Evolutionary conservation across 2,888 invertebrate genomes (phyloP).

Genomic region (Tetranychus truncatus): DNA sequence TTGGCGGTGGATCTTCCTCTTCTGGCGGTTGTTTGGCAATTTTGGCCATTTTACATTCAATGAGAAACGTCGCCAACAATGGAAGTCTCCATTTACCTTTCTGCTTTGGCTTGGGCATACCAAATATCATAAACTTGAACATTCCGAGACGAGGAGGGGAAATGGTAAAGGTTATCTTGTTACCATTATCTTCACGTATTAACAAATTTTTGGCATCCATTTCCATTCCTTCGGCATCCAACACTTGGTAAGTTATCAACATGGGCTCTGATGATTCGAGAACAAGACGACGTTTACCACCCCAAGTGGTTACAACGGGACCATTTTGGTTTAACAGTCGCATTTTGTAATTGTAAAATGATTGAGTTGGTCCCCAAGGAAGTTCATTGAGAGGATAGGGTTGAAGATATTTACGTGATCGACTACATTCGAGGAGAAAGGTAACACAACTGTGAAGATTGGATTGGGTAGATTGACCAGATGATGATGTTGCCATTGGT

Average conservation of each 20-base stretch:
- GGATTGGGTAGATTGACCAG: conserved; percentile 20
- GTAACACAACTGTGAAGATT: conserved; percentile 29
- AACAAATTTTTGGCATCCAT: conserved; percentile 27
- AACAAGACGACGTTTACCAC: conserved; percentile 27
- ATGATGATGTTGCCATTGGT: conserved; percentile 19
- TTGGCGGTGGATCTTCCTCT: conserved; percentile 21
- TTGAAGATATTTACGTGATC: conserved; percentile 26
- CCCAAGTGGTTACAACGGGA: conserved; percentile 30
- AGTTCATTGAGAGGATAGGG: conserved; percentile 29
- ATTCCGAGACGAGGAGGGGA: conserved; percentile 28
- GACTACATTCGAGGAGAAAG: conserved; percentile 29
- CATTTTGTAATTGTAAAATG: conserved; percentile 29
- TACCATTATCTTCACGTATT: conserved; percentile 25
- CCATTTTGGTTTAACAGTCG: conserved; percentile 28
- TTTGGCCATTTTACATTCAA: conserved; percentile 28
- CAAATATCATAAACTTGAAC: conserved; percentile 29
- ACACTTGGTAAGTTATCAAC: conserved; percentile 27
- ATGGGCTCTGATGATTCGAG: conserved; percentile 24
- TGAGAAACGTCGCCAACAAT: conserved; percentile 28
- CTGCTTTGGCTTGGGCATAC: conserved; percentile 28
- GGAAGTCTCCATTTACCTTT: conserved; percentile 28
- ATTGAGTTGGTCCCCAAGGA: conserved; percentile 31
- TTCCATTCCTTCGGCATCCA: conserved; percentile 27
- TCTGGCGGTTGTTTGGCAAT: conserved; percentile 21
- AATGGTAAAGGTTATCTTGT: conserved; percentile 26